These are phyloP conservation scores for Cherax quadricarinatus DNA, from an alignment of 1,140 invertebrate species.

Conservation along the genomic window DNA sequence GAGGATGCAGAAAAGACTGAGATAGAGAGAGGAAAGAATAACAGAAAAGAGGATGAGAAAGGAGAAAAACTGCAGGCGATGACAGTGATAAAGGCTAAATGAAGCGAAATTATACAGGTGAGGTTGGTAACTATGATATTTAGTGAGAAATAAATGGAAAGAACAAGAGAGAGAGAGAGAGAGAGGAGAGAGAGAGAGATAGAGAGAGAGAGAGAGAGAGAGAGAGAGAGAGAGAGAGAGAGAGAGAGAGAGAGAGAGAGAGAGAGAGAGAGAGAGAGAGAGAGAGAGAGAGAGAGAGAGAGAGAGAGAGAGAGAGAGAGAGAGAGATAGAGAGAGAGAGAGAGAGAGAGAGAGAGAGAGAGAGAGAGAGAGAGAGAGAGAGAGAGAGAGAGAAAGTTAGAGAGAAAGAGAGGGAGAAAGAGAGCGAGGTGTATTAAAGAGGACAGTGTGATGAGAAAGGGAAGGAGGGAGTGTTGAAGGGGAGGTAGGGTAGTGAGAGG, in stretches of 20 bases:
- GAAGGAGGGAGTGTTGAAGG: background rate
- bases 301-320: slow-evolving; percentile 1
- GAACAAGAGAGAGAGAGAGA: too few species aligned
- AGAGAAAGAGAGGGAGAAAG: background rate
- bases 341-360: background rate
- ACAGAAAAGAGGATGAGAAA: too few species aligned
- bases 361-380: slow-evolving; percentile 2
- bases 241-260: slow-evolving; percentile 1
- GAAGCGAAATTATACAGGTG: too few species aligned
- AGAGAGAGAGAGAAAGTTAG: background rate
- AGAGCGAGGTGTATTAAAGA: background rate
- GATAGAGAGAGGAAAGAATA: too few species aligned
- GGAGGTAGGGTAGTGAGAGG: background rate
- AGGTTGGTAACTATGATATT: too few species aligned
- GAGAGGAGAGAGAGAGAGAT: slow-evolving; percentile 1
- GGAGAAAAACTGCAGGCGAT: too few species aligned
- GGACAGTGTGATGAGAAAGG: background rate
- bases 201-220: background rate
- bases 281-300: background rate
- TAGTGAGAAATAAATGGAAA: too few species aligned
- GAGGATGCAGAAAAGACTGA: too few species aligned
- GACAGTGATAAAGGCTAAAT: too few species aligned
- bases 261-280: background rate
- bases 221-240: background rate
- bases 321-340: background rate